Conservation (phyloP, 1,140 invertebrate genomes). For the Drosophila lowei region DNA sequence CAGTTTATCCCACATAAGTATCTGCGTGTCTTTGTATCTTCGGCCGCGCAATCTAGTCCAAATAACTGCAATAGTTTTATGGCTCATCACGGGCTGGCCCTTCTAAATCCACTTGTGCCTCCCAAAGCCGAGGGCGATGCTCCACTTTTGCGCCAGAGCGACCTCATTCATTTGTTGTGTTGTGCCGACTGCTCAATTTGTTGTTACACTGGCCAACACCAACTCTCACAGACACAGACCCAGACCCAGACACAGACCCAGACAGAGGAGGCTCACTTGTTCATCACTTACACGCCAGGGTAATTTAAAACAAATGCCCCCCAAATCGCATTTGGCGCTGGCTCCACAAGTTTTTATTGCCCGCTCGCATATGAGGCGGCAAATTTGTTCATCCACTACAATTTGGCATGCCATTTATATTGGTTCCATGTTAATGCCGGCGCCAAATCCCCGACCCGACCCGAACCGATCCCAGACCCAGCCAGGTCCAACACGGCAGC, state of each 20-base stretch:
- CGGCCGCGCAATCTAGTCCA: slow-evolving; percentile 40
- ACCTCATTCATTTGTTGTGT: slow-evolving; percentile 45
- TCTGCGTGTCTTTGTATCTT: slow-evolving; percentile 12
- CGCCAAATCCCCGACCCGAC: slow-evolving; percentile 58
- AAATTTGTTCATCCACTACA: slow-evolving; percentile 78
- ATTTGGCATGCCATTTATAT: slow-evolving; percentile 81
- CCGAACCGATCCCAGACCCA: slow-evolving; percentile 40
- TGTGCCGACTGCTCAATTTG: slow-evolving; percentile 62
- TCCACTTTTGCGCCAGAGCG: slow-evolving; percentile 31
- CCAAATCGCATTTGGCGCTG: slow-evolving; percentile 70
- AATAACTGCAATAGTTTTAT: slow-evolving; percentile 70
- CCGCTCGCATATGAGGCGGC: slow-evolving; percentile 58
- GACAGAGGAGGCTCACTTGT: slow-evolving; percentile 34
- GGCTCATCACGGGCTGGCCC: slow-evolving; percentile 45
- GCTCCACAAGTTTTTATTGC: slow-evolving; percentile 68
- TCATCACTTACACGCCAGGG: slow-evolving; percentile 77
- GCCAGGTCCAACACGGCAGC: slow-evolving; percentile 37
- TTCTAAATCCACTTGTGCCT: slow-evolving; percentile 45
- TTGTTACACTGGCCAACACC: slow-evolving; percentile 35
- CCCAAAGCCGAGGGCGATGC: slow-evolving; percentile 50
- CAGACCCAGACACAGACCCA: slow-evolving; percentile 11
- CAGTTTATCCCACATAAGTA: slow-evolving; percentile 27
- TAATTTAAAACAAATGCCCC: slow-evolving; percentile 77
- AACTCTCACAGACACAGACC: slow-evolving; percentile 30
- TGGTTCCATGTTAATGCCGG: slow-evolving; percentile 76